These are phyloP conservation scores for Bombus ignitus DNA, from an alignment of 1,140 invertebrate species.

Conservation along the genomic window DNA sequence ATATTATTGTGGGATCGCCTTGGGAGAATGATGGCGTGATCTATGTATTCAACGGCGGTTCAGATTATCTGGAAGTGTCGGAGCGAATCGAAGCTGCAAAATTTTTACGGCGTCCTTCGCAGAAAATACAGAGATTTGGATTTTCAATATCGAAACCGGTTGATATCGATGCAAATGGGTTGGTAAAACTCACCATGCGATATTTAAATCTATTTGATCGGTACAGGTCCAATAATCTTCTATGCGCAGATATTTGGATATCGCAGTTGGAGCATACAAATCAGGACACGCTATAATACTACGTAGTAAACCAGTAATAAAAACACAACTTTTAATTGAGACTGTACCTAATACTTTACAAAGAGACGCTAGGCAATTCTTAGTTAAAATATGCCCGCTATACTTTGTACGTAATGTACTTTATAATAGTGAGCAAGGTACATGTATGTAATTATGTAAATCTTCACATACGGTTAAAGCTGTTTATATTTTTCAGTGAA, in stretches of 20 bases:
- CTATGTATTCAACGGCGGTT: conserved; percentile 86
- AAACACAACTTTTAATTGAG: conserved; percentile 60
- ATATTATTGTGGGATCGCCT: conserved; percentile 87
- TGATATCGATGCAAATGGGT: conserved; percentile 87
- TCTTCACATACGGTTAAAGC: not conserved
- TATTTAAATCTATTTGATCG: not conserved
- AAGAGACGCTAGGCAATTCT: conserved; percentile 78
- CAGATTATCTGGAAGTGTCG: conserved; percentile 75
- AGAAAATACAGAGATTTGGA: conserved; percentile 80
- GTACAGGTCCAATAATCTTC: not conserved
- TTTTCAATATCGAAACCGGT: conserved; percentile 85
- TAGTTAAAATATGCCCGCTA: conserved; percentile 68
- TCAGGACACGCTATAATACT: conserved; percentile 84
- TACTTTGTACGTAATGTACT: conserved; percentile 51
- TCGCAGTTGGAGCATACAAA: conserved; percentile 86
- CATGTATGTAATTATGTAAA: not conserved
- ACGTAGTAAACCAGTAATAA: conserved; percentile 84
- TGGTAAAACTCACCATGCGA: conserved; percentile 52
- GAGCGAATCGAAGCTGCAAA: conserved; percentile 79
- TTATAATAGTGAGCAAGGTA: conserved; percentile 49
- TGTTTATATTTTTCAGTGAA: not conserved
- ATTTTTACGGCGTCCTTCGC: conserved; percentile 3
- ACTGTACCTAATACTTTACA: conserved; percentile 77
- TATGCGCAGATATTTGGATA: conserved; percentile 76
- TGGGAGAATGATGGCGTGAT: conserved; percentile 86